A percentile compares a stretch with the other conserved stretches of the same genome.
phyloP scores from a whole-genome alignment of 2,888 invertebrate species.

The Marasmarcha lunaedactyla region DNA sequence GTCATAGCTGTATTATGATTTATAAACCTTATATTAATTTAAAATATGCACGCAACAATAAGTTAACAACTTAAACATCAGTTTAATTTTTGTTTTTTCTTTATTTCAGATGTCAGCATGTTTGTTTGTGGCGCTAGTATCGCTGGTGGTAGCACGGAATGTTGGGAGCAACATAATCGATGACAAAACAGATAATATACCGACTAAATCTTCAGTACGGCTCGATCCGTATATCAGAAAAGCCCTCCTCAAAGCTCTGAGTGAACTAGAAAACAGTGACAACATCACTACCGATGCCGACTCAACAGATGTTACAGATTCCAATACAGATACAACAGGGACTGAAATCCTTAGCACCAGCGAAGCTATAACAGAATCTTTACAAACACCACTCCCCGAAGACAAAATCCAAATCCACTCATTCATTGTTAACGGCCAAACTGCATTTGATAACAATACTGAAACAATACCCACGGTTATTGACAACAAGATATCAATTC shows the following conservation, averaged over 20 bases:
- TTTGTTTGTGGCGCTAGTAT: conserved; percentile 29
- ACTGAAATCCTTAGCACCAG: conserved; percentile 41
- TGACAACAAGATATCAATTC: conserved; percentile 50
- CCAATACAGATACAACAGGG: conserved; percentile 30
- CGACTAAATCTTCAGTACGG: conserved; percentile 67
- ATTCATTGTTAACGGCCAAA: conserved; percentile 60
- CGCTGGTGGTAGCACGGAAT: conserved; percentile 36
- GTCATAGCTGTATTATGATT: no score
- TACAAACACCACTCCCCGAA: conserved; percentile 26
- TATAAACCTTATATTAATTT: no score
- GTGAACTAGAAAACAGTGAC: conserved; percentile 77
- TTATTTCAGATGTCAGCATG: conserved; percentile 43
- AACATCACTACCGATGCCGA: conserved; percentile 42
- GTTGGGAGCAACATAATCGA: conserved; percentile 19
- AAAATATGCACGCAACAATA: no score
- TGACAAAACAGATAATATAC: conserved; percentile 53
- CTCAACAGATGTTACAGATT: conserved; percentile 39
- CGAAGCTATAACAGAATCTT: conserved; percentile 40
- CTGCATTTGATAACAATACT: conserved; percentile 42
- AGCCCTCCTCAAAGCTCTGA: conserved; percentile 81
- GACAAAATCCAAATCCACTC: conserved; percentile 69
- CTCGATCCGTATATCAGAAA: conserved; percentile 80
- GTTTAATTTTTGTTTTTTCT: no score
- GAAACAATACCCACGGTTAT: conserved; percentile 37
- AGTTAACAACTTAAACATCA: no score